Conservation (phyloP, 2,888 invertebrate genomes). For the Ceraclea dissimilis region DNA sequence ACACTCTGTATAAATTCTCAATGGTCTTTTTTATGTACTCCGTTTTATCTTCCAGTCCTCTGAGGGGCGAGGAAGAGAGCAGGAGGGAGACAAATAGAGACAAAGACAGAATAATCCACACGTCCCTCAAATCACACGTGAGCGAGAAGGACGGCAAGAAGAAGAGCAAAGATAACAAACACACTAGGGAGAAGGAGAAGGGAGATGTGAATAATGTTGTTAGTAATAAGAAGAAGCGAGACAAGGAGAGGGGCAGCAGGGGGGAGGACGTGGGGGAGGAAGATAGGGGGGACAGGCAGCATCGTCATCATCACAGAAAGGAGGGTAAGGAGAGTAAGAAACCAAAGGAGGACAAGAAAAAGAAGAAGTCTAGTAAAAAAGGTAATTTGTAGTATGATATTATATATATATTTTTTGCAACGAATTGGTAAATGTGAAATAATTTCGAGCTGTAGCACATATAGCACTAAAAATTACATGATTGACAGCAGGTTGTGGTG, state of each 20-base stretch:
- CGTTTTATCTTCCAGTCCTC: constrained; percentile 10
- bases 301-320: constrained; percentile 32
- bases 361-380: constrained; percentile 41
- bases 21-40: too few relatives aligned
- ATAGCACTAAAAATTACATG: too few relatives aligned
- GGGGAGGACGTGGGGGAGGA: constrained; percentile 30
- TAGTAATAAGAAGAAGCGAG: constrained; percentile 1
- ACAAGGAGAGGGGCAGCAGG: constrained; percentile 7
- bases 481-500: too few relatives aligned
- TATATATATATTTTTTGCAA: too few relatives aligned
- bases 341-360: constrained; percentile 36
- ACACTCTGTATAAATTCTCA: too few relatives aligned
- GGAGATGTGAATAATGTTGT: too few relatives aligned
- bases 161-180: constrained; percentile 25
- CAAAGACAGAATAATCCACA: constrained; percentile 33
- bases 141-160: constrained; percentile 28
- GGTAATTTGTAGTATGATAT: too few relatives aligned
- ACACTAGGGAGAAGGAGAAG: constrained; percentile 26
- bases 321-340: constrained; percentile 44
- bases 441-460: too few relatives aligned
- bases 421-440: too few relatives aligned
- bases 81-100: constrained; percentile 29
- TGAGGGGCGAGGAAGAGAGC: constrained; percentile 30
- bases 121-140: constrained; percentile 23
- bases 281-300: constrained; percentile 28